Evolutionary conservation across 2,888 invertebrate genomes (phyloP).

Genomic region (Pardosa pseudoannulata): DNA sequence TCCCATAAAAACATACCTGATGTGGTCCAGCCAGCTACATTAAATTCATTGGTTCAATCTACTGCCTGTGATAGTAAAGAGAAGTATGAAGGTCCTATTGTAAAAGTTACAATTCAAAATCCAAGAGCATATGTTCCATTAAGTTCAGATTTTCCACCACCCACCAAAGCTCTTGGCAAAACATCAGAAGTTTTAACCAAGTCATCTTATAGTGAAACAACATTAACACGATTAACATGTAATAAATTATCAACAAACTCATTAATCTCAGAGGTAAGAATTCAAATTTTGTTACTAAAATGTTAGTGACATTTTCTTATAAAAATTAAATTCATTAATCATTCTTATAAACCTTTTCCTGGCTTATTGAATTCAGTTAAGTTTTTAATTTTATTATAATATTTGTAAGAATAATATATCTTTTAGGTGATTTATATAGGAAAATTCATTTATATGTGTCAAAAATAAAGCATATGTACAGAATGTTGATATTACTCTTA

Average conservation of each 20-base stretch:
- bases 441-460: too few relatives aligned
- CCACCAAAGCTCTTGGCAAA: constrained; percentile 86
- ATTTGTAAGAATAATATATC: too few relatives aligned
- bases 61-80: constrained; percentile 51
- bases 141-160: constrained; percentile 86
- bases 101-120: constrained; percentile 91
- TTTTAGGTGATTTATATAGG: too few relatives aligned
- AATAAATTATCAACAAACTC: constrained; percentile 87
- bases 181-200: constrained; percentile 97
- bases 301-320: not conserved
- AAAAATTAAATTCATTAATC: too few relatives aligned
- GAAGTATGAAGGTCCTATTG: constrained; percentile 79
- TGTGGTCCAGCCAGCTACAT: constrained; percentile 49
- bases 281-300: not conserved
- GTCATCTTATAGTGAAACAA: constrained; percentile 96
- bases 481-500: too few relatives aligned
- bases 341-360: too few relatives aligned
- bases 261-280: constrained; percentile 49
- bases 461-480: too few relatives aligned
- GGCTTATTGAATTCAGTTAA: too few relatives aligned
- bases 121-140: constrained; percentile 79
- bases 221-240: constrained; percentile 94
- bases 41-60: constrained; percentile 59
- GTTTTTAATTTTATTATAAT: too few relatives aligned
- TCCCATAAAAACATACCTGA: constrained; percentile 62